Base-by-base conservation (phyloP, 2,113 vertebrate species). In the Paralichthys olivaceus region DNA sequence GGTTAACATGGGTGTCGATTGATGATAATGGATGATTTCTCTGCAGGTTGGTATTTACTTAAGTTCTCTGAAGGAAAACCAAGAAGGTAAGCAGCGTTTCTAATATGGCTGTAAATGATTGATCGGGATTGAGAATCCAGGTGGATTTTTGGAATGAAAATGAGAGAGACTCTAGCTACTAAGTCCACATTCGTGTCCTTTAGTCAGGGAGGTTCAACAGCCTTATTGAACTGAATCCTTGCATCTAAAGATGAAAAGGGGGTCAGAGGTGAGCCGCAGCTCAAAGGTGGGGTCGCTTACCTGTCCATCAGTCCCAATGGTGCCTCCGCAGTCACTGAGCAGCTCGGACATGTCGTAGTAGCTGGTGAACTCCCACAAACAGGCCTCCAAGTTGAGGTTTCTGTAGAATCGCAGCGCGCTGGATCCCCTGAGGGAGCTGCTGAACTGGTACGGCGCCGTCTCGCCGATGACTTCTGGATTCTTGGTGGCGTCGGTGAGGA, bases 341-440 rank as follows among this genome's bases (percentile, higher is more conserved):
- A 99, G 96, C 83, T 99, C 98, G 0, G 98, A 98, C 97, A 99
- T 96, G 91, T 98, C 96, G 19, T 98, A 99, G 89, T 97, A 97
- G 93, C 94, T 96, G 49, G 84, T 94, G 69, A 99, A 99, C 83
- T 98, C 96, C 98, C 98, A 99, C 22, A 98, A 67, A 72, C 98
- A 99, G 37, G 97, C 97, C 79, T 99, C 97, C 58, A 99, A 89
- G 79, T 99, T 96, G 66, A 99, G 94, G 85, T 96, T 98, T 53
- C 95, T 91, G 87, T 99, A 99, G 92, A 98, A 99, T 1, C 96
- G 95, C 7, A 99, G 87, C 0, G 97, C 93, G 0, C 87, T 84
- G 51, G 93, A 69, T 1, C 97, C 96, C 76, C 98, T 92, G 11
- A 99, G 83, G 4, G 88, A n/a, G 0, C 90, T 34, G 72, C 94